phyloP scores from a whole-genome alignment of 2,113 vertebrate species.

The Anser brachyrhynchus region DNA sequence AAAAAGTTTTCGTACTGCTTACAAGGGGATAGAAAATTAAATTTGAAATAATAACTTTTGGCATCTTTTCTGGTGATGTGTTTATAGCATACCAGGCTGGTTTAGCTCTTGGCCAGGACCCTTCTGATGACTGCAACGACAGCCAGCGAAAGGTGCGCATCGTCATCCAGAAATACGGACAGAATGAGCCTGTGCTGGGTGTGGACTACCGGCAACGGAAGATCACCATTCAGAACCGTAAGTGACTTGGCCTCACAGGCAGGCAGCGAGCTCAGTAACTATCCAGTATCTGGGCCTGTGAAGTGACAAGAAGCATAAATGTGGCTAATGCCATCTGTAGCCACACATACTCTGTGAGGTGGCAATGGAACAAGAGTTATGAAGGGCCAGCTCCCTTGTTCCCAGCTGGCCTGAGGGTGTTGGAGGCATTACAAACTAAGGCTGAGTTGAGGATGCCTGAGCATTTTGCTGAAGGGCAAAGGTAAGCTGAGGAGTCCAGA shows the following conservation, averaged over 20 bases:
- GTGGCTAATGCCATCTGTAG: neutral
- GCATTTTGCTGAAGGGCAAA: neutral
- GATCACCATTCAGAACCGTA: slow-evolving; percentile 92
- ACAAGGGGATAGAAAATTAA: neutral
- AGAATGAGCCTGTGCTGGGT: slow-evolving; percentile 84
- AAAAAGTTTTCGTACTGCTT: neutral
- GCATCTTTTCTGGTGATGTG: neutral
- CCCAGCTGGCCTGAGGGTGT: neutral
- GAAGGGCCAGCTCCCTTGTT: neutral
- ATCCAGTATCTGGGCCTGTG: neutral
- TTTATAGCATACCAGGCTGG: slow-evolving; percentile 88
- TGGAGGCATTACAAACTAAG: neutral
- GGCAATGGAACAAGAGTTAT: neutral
- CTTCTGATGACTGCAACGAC: slow-evolving; percentile 89
- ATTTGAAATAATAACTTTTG: neutral
- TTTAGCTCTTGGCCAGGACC: slow-evolving; percentile 89
- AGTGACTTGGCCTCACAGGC: slow-evolving; percentile 53
- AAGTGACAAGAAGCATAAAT: neutral
- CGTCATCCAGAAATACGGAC: slow-evolving; percentile 88
- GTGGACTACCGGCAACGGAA: slow-evolving; percentile 87
- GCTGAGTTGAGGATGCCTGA: neutral
- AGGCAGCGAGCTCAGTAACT: neutral
- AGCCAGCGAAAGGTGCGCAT: slow-evolving; percentile 86
- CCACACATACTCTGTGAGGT: neutral
- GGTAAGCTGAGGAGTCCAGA: neutral